Conservation (phyloP, 2,888 invertebrate genomes). For the Quadroppia sp. region DNA sequence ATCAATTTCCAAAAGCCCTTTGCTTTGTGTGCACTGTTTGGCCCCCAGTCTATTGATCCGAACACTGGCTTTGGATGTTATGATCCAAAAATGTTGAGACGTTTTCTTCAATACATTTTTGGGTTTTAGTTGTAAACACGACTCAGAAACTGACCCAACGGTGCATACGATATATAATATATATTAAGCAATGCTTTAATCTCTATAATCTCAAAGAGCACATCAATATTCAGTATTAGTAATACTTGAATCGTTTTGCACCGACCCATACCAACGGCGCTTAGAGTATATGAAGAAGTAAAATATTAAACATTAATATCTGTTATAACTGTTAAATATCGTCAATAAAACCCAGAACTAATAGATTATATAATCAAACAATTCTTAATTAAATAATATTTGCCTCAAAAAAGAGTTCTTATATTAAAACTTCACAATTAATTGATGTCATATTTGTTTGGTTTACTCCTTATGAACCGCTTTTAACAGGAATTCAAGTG, state of each 20-base stretch:
- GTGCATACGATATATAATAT: conserved; percentile 21
- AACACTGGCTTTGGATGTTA: conserved; percentile 14
- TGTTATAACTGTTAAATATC: not conserved
- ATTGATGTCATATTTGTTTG: not conserved
- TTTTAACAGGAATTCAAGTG: not conserved
- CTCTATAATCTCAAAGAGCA: conserved; percentile 32
- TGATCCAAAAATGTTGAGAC: conserved; percentile 27
- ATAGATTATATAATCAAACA: too few species aligned
- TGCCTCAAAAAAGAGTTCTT: not conserved
- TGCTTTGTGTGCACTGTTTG: conserved; percentile 28
- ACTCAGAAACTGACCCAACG: conserved; percentile 7
- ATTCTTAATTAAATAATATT: not conserved
- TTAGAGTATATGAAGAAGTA: not conserved
- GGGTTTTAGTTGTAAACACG: conserved; percentile 19
- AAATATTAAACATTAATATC: not conserved
- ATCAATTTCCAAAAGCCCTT: conserved; percentile 35
- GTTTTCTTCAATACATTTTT: conserved; percentile 31
- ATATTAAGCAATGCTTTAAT: conserved; percentile 32
- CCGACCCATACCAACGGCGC: not conserved
- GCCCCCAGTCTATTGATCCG: conserved; percentile 29
- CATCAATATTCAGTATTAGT: conserved; percentile 35
- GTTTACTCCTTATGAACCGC: too few species aligned
- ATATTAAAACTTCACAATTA: not conserved
- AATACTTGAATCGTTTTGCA: too few species aligned
- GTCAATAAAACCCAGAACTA: too few species aligned